Evolutionary conservation across 2,113 vertebrate genomes (phyloP), one percentile per base, ranked within the genome.

Genomic region (Dipodomys spectabilis): DNA sequence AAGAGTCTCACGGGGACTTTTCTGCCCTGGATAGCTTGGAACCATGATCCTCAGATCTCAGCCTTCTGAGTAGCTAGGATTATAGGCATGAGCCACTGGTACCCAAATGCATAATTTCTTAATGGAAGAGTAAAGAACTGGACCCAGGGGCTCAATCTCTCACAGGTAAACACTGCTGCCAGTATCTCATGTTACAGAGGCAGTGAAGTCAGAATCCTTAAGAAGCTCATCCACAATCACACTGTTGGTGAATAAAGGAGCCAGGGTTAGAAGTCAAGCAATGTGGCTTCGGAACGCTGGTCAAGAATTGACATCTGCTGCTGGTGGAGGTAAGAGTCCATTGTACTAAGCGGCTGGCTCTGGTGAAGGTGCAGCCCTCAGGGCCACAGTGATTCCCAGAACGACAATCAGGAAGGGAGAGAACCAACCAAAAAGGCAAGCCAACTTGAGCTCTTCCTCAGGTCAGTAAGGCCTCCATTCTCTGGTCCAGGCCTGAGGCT

Each of bases 361-460:
- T 45, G 22, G 20, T 35, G 27, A 20, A 28, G 19, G 35, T 4
- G 15, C 7, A 39, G 27, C 7, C 9, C 35, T 32, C 2, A 18
- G 23, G 32, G 30, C 30, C 15, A 28, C 25, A 12, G 18, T 25
- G 62, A 57, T 81, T 69, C 64, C 75, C 49, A 65, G 73, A 44
- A 85, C 25, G 62, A 60, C 0, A 0, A n/a, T 12, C 5, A 12
- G 13, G 57, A 64, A 78, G 22, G 68, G n/a, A 69, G 15, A 60
- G n/a, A 27, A 23, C 57, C 23, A 20, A 49, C 22, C 12, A 11
- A 57, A n/a, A 64, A 68, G 22, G 15, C 45, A 60, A 20, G 94
- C 60, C 35, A 27, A 2, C 45, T 27, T 6, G 49, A 72, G 68
- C 73, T 57, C 60, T 13, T 30, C 3, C 23, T 74, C 49, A 65